These are phyloP conservation scores for Thyatira batis DNA, from an alignment of 2,888 invertebrate genomes.

Conservation along the genomic window DNA sequence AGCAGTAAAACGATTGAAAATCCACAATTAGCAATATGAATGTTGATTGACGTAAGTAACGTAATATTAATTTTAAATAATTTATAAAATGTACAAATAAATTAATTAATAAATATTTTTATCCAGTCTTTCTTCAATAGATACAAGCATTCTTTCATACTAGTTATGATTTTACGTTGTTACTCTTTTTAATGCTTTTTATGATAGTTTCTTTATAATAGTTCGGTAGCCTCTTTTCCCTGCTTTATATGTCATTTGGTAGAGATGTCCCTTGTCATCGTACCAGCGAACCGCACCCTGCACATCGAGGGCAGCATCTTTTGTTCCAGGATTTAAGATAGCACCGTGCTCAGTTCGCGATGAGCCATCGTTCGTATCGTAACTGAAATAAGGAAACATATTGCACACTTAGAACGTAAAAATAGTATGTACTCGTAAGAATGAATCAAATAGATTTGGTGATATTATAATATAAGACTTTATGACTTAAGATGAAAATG, in stretches of 20 bases:
- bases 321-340: slow-evolving; percentile 61
- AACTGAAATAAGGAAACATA: slow-evolving; percentile 52
- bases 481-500: too few species aligned
- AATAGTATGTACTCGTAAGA: neutral
- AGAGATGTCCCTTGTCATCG: slow-evolving; percentile 71
- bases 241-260: slow-evolving; percentile 78
- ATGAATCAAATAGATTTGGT: too few species aligned
- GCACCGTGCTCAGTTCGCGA: slow-evolving; percentile 76
- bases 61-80: neutral
- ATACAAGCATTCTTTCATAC: neutral
- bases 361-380: slow-evolving; percentile 78
- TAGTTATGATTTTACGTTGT: neutral
- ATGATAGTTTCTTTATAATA: slow-evolving; percentile 66
- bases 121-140: slow-evolving; percentile 44
- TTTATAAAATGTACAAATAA: neutral
- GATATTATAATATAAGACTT: too few species aligned
- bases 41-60: neutral
- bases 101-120: too few species aligned
- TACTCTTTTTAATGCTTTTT: slow-evolving; percentile 12
- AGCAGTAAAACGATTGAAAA: neutral
- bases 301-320: slow-evolving; percentile 66
- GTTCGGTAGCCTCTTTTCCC: slow-evolving; percentile 76
- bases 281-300: slow-evolving; percentile 75
- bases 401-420: neutral
- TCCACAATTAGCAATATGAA: neutral